Evolutionary conservation across 2,888 invertebrate species (phyloP).

Genomic region (Perizoma affinitatum): DNA sequence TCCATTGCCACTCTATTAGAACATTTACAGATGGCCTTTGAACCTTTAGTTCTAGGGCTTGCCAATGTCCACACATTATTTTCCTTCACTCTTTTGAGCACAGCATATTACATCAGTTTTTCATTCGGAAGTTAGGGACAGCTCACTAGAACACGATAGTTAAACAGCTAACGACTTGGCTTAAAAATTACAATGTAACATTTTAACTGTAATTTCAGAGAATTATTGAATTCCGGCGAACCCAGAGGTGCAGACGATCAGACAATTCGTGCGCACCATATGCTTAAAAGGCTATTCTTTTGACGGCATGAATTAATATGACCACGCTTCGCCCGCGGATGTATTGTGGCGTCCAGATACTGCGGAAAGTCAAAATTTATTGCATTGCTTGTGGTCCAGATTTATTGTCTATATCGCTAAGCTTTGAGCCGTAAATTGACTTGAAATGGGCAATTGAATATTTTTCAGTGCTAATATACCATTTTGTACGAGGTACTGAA

Average conservation of each 20-base stretch:
- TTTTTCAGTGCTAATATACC: conserved; percentile 29
- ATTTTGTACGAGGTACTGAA: conserved; percentile 5
- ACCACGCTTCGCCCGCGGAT: conserved; percentile 65
- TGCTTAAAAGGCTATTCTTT: conserved; percentile 34
- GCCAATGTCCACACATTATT: no score
- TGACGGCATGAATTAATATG: conserved; percentile 54
- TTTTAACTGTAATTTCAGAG: conserved; percentile 5
- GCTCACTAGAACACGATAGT: no score
- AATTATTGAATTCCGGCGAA: conserved; percentile 15
- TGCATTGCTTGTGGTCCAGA: conserved; percentile 52
- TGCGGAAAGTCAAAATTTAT: conserved; percentile 68
- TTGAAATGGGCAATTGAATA: conserved; percentile 55
- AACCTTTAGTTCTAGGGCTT: no score
- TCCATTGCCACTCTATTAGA: no score
- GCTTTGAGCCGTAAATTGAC: conserved; percentile 59
- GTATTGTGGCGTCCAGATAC: conserved; percentile 52
- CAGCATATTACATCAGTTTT: conserved; percentile 10
- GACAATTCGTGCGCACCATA: conserved; percentile 24
- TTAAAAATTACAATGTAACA: no score
- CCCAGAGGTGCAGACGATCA: conserved; percentile 20
- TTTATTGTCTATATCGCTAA: conserved; percentile 58
- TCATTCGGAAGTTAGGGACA: no score
- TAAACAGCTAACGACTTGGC: no score
- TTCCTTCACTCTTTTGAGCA: no score
- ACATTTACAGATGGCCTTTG: no score